Evolutionary conservation across 2,888 invertebrate genomes (phyloP).

Genomic region (Eledona agricola): DNA sequence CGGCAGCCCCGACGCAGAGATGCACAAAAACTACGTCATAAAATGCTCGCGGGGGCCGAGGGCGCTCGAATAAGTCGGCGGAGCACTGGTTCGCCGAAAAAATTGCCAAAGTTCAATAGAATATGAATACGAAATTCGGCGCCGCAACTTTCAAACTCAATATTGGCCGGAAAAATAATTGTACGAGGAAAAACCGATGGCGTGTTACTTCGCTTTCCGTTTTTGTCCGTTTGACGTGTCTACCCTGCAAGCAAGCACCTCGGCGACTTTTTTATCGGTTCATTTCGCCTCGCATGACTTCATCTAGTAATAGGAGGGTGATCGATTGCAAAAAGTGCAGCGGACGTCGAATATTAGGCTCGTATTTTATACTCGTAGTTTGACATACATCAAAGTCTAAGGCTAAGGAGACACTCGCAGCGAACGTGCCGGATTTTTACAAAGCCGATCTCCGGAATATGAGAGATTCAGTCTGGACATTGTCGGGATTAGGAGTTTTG

Average conservation of each 20-base stretch:
- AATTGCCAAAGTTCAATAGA: no score
- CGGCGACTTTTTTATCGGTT: slow-evolving; percentile 10
- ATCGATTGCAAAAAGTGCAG: slow-evolving; percentile 37
- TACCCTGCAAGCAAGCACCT: slow-evolving; percentile 5
- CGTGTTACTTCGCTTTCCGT: no score
- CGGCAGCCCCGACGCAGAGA: slow-evolving; percentile 48
- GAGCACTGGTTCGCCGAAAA: slow-evolving; percentile 44
- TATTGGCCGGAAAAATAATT: no score
- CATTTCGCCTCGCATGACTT: slow-evolving; percentile 30
- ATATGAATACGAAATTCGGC: no score
- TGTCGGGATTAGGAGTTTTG: slow-evolving; percentile 30
- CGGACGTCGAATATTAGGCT: slow-evolving; percentile 31
- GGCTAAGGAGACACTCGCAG: slow-evolving; percentile 30
- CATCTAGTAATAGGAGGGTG: slow-evolving; percentile 28
- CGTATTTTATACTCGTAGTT: slow-evolving; percentile 38
- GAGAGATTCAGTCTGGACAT: slow-evolving; percentile 35
- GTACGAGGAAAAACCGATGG: no score
- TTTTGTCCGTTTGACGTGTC: slow-evolving; percentile 13
- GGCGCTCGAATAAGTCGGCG: slow-evolving; percentile 46
- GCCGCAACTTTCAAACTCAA: no score
- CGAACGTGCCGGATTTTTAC: slow-evolving; percentile 37
- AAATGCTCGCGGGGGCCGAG: slow-evolving; percentile 47
- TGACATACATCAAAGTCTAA: slow-evolving; percentile 37
- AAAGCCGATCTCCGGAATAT: slow-evolving; percentile 37
- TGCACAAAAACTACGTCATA: slow-evolving; percentile 48